Evolutionary conservation across 2,888 invertebrate genomes (phyloP).

Genomic region (Xanthorhoe spadicearia): DNA sequence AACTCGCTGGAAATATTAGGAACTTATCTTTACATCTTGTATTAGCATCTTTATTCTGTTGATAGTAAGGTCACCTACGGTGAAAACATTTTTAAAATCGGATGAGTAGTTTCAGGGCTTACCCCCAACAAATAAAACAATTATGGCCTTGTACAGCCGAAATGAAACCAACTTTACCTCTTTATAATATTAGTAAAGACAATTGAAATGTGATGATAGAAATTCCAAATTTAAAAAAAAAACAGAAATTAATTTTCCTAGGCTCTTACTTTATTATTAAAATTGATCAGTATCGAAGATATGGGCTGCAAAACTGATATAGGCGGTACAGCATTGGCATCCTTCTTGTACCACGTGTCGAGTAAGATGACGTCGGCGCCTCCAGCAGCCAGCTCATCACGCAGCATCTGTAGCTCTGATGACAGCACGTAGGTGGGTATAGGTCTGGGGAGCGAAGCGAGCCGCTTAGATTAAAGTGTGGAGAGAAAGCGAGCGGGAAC

Average conservation of each 20-base stretch:
- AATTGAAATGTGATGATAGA: too few relatives aligned
- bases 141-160: too few relatives aligned
- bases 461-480: not conserved
- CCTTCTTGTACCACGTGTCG: constrained; percentile 98
- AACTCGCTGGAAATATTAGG: constrained; percentile 87
- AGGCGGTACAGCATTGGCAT: constrained; percentile 97
- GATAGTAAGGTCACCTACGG: too few relatives aligned
- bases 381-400: constrained; percentile 93
- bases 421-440: constrained; percentile 98
- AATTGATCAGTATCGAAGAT: constrained; percentile 97
- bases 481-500: not conserved
- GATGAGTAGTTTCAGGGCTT: too few relatives aligned
- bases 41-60: too few relatives aligned
- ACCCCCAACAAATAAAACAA: too few relatives aligned
- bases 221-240: too few relatives aligned
- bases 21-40: too few relatives aligned
- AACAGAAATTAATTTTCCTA: too few relatives aligned
- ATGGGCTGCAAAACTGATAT: constrained; percentile 98
- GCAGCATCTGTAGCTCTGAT: constrained; percentile 93
- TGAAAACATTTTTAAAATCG: too few relatives aligned
- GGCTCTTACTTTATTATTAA: constrained; percentile 97
- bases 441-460: constrained; percentile 83
- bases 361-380: constrained; percentile 92
- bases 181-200: too few relatives aligned
- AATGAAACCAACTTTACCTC: too few relatives aligned